Base-by-base conservation (phyloP, 2,888 invertebrate genomes). In the Theretra japonica region DNA sequence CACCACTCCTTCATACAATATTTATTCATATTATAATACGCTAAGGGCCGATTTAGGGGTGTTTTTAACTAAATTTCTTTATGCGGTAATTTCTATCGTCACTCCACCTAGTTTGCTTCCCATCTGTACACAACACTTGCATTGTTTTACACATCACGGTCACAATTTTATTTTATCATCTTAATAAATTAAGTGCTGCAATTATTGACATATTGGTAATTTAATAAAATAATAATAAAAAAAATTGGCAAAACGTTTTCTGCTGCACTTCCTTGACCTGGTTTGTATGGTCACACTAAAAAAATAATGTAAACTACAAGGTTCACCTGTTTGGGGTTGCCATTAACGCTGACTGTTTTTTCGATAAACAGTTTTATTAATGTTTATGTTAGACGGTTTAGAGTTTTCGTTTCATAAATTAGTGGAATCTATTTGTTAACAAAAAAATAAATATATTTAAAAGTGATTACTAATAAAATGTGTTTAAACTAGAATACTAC, bases 201-300 rank as follows among this genome's bases (percentile, higher is more conserved):
- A 76, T 75, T 75, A 82, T 86, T 87, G 82, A 85, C 81, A 81
- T 88, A 86, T 79, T 86, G 84, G 83, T 88, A 88, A 86, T 87
- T 84, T 83, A 75, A 83, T 86, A 86, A 88, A 88, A 85, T 84
- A 88, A 88, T 83, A 86, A 83, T 86, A 87, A 86, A 90, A 86
- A 88, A 87, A 88, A 82, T 87, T 86, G 80, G 86, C 81, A 82
- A 87, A 79, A 83, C 83, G 80, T 81, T 83, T 83, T 85, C 81
- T 79, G 72, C 86, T 89, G 90, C 91, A 93, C 91, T 92, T 93
- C 89, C 91, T 92, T 91, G 90, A 90, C 88, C 90, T 88, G 85
- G 79, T 77, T 80, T 80, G 80, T 76, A 88, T 90, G 84, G 83
- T 86, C 79, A 89, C 82, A 76, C 70, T 77, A 77, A 78, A 89